phyloP scores from a whole-genome alignment of 2,888 invertebrate genomes.

The Cephalotes varians region DNA sequence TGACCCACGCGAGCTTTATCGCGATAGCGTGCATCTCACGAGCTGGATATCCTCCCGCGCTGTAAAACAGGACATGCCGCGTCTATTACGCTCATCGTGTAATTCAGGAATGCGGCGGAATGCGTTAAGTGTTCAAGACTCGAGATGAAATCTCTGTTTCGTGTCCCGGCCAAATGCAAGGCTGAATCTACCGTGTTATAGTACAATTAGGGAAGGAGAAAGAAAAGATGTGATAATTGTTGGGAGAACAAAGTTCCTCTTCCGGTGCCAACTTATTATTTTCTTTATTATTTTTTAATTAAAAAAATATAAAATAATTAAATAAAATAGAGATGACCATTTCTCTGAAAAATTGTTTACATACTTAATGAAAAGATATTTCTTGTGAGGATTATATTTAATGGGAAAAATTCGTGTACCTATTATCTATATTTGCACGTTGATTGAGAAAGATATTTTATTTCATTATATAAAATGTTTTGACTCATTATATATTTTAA shows the following conservation, averaged over 20 bases:
- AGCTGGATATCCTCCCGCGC: constrained; percentile 30
- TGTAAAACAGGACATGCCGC: constrained; percentile 43
- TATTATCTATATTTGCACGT: neutral
- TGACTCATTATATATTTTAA: neutral
- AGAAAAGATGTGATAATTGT: constrained; percentile 7
- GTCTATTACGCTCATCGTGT: constrained; percentile 42
- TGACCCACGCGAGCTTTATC: constrained; percentile 57
- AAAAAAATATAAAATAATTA: neutral
- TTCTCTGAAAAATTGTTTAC: neutral
- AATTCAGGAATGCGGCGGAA: constrained; percentile 38
- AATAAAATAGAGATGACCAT: neutral
- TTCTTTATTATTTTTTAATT: neutral
- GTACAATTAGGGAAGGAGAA: neutral
- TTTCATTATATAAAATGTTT: neutral
- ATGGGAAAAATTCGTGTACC: neutral
- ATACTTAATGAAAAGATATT: neutral
- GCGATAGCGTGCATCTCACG: constrained; percentile 40
- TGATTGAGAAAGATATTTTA: neutral
- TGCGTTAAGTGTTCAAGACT: constrained; percentile 22
- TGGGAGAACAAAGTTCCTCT: neutral
- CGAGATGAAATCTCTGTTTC: constrained; percentile 36
- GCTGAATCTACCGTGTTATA: neutral
- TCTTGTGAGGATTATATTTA: neutral
- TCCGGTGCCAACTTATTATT: neutral
- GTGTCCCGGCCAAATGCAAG: neutral